Conservation (phyloP, 2,888 invertebrate genomes). For the Nomada flava region DNA sequence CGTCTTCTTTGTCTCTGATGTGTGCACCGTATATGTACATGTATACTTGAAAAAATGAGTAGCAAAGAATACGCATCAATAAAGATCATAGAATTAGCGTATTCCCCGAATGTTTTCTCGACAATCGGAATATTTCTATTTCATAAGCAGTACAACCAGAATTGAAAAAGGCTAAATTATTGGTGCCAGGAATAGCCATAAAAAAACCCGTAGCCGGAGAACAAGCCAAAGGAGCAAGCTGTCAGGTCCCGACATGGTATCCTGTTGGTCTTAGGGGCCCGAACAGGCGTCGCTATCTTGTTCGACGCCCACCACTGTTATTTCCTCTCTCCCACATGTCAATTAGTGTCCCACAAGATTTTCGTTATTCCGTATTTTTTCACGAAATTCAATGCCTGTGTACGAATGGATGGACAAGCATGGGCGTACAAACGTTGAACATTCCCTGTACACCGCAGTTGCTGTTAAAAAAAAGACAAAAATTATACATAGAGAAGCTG, state of each 20-base stretch:
- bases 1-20: no score
- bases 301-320: conserved; percentile 36
- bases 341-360: conserved; percentile 48
- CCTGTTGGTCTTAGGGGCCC: conserved; percentile 41
- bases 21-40: no score
- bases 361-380: conserved; percentile 32
- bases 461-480: not conserved
- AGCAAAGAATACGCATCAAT: no score
- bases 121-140: no score
- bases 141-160: no score
- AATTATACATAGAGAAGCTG: not conserved
- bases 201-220: not conserved
- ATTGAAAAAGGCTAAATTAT: no score
- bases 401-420: not conserved
- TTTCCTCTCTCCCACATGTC: conserved; percentile 55
- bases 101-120: no score
- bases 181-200: not conserved
- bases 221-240: not conserved
- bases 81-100: no score
- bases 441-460: not conserved
- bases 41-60: no score
- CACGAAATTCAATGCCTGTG: conserved; percentile 5
- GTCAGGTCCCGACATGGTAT: conserved; percentile 16
- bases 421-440: conserved; percentile 5
- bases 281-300: conserved; percentile 31